Conservation (phyloP, 2,888 invertebrate species). For the Eristalis pertinax region DNA sequence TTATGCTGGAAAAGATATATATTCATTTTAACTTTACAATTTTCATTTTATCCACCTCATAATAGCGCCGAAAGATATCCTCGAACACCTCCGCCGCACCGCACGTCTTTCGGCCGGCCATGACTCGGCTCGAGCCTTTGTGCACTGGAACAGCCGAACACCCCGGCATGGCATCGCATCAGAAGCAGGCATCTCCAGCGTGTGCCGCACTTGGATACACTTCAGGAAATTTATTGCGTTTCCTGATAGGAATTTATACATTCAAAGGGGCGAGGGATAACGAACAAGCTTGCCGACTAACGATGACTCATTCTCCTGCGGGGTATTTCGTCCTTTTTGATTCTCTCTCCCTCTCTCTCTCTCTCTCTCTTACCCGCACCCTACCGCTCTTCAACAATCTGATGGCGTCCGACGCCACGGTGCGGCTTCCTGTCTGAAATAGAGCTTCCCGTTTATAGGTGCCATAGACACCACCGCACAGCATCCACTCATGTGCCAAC, state of each 20-base stretch:
- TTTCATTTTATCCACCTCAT: conserved; percentile 69
- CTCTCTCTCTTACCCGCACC: background rate
- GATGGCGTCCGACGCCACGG: conserved; percentile 15
- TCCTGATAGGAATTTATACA: conserved; percentile 67
- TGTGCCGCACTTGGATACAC: conserved; percentile 54
- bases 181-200: conserved; percentile 20
- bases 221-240: conserved; percentile 67
- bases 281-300: conserved; percentile 25
- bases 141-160: conserved; percentile 3
- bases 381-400: background rate
- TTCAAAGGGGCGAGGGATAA: conserved; percentile 21
- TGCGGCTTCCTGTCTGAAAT: conserved; percentile 51
- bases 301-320: conserved; percentile 58
- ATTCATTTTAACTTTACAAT: conserved; percentile 69
- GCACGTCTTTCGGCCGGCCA: background rate
- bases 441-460: conserved; percentile 60
- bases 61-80: conserved; percentile 47
- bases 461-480: conserved; percentile 62
- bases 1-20: conserved; percentile 37
- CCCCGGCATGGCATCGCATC: background rate
- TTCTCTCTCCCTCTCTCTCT: conserved; percentile 1
- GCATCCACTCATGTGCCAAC: conserved; percentile 59
- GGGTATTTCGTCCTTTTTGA: conserved; percentile 13
- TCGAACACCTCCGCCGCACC: background rate
- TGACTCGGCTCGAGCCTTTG: conserved; percentile 28